A percentile compares a stretch with the other conserved stretches of the same genome.
These are phyloP conservation scores for Eutrigla gurnardus DNA, from an alignment of 2,797 vertebrate species.

Conservation along the genomic window DNA sequence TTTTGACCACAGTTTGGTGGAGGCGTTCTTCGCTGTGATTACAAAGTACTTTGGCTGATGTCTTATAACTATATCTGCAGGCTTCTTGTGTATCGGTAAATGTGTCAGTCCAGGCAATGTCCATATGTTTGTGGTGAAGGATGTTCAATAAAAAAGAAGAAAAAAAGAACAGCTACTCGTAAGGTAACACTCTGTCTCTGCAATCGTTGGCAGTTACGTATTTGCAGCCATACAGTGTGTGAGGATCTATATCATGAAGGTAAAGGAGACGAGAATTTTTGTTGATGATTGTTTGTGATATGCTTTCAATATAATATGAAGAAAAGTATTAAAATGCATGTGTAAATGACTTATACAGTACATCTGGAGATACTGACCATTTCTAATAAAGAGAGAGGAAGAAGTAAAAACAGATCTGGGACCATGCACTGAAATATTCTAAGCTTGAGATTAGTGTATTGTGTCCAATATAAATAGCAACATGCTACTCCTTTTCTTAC, in stretches of 20 bases:
- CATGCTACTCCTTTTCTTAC: background rate
- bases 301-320: slow-evolving; percentile 1
- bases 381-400: too few species aligned
- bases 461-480: background rate
- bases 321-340: slow-evolving; percentile 1
- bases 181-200: background rate
- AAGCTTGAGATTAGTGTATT: background rate
- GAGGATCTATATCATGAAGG: slow-evolving; percentile 3
- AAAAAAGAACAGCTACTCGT: background rate
- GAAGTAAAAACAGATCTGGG: too few species aligned
- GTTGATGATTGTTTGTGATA: slow-evolving; percentile 11
- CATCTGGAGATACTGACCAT: background rate
- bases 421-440: background rate
- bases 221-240: background rate
- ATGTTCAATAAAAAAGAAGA: background rate
- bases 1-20: slow-evolving; percentile 10
- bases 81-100: background rate
- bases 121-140: background rate
- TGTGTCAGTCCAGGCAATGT: background rate
- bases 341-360: background rate
- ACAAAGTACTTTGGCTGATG: slow-evolving; percentile 1
- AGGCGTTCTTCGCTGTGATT: slow-evolving; percentile 1
- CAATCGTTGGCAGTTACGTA: slow-evolving; percentile 2
- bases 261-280: background rate
- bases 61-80: background rate